phyloP scores from a whole-genome alignment of 2,888 invertebrate species.

The Ariolimax columbianus region DNA sequence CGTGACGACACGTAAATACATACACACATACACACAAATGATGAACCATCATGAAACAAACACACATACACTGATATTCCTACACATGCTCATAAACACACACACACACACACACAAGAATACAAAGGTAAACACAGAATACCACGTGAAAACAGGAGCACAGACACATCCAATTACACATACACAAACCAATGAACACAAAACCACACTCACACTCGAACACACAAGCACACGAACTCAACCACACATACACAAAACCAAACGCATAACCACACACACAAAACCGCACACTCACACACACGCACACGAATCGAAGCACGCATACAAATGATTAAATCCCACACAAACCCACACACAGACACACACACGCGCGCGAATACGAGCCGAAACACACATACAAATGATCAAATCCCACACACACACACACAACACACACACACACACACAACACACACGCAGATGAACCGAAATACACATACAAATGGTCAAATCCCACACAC shows the following conservation, averaged over 20 bases:
- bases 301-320: not conserved
- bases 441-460: not conserved
- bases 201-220: not conserved
- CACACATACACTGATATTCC: no score
- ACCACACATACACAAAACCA: no score
- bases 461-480: not conserved
- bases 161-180: no score
- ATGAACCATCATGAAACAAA: no score
- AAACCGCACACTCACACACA: not conserved
- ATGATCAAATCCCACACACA: not conserved
- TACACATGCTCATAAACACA: no score
- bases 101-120: no score
- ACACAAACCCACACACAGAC: not conserved
- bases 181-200: no score
- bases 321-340: not conserved
- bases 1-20: no score
- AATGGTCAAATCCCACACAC: not conserved
- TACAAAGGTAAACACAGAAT: no score
- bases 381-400: not conserved
- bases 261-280: no score
- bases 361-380: not conserved
- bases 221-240: no score
- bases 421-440: slow-evolving; percentile 6
- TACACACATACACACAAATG: not conserved
- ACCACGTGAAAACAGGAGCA: no score